Percentiles rank a stretch among this genome's conserved stretches.
Conservation (phyloP, 2,797 vertebrate species). For the Poeciliopsis gracilis region DNA sequence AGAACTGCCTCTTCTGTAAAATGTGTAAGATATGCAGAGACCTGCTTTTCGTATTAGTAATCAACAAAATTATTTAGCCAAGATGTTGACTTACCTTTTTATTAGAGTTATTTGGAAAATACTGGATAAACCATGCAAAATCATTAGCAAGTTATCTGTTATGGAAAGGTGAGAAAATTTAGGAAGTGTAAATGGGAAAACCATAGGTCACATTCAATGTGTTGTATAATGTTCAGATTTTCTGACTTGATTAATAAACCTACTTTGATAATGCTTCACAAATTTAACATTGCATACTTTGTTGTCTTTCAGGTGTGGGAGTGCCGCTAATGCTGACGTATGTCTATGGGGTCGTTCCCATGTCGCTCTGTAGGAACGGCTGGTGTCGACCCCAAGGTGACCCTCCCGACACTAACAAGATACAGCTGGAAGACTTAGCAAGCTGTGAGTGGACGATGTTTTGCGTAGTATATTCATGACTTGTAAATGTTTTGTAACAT, state of each 20-base stretch:
- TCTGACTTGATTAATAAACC: not conserved
- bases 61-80: not conserved
- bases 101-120: not conserved
- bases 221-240: too few relatives aligned
- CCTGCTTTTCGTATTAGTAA: not conserved
- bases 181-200: not conserved
- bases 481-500: not conserved
- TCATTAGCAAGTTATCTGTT: not conserved
- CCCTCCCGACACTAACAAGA: slow-evolving; percentile 72
- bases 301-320: slow-evolving; percentile 79
- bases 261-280: not conserved
- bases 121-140: not conserved
- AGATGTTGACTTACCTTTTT: not conserved
- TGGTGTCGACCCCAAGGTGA: slow-evolving; percentile 84
- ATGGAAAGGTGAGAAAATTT: not conserved
- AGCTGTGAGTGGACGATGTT: slow-evolving; percentile 78
- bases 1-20: not conserved
- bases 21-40: not conserved
- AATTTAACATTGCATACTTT: not conserved
- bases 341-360: slow-evolving; percentile 86
- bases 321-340: slow-evolving; percentile 90
- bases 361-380: slow-evolving; percentile 87
- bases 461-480: not conserved
- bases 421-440: slow-evolving; percentile 85
- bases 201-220: not conserved